phyloP scores from a whole-genome alignment of 2,797 vertebrate genomes.

The Protosalanx chinensis region DNA sequence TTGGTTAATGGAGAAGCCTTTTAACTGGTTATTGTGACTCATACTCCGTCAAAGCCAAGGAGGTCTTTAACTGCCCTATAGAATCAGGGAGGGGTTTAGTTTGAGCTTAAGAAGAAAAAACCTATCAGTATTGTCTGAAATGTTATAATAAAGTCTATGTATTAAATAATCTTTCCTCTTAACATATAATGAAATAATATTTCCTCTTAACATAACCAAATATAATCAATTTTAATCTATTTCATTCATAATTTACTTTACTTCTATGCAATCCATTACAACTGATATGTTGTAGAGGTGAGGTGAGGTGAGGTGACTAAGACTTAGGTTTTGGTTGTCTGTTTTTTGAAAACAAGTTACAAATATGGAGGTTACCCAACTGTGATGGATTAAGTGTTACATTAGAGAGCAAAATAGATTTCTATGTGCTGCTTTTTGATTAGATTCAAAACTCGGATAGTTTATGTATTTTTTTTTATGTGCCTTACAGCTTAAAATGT shows the following conservation, averaged over 20 bases:
- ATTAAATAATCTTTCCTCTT: conserved; percentile 26
- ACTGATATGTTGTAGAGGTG: background rate
- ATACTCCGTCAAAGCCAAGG: conserved; percentile 58
- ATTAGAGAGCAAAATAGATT: background rate
- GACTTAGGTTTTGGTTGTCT: conserved; percentile 3
- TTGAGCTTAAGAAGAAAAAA: conserved; percentile 47
- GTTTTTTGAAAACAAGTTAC: conserved; percentile 13
- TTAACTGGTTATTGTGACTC: conserved; percentile 77
- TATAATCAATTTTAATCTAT: conserved; percentile 3
- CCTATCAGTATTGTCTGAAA: conserved; percentile 17
- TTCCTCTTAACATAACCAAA: conserved; percentile 10
- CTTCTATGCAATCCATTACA: background rate
- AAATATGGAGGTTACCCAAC: conserved; percentile 38
- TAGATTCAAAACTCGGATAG: too few relatives aligned
- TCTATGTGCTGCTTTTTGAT: background rate
- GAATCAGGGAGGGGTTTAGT: conserved; percentile 74
- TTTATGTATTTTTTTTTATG: background rate
- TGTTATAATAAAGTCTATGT: conserved; percentile 27
- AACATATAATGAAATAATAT: background rate
- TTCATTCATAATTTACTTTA: conserved; percentile 2
- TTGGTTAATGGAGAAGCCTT: conserved; percentile 71
- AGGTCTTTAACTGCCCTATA: conserved; percentile 64
- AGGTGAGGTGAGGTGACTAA: conserved; percentile 3
- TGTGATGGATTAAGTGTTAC: conserved; percentile 31
- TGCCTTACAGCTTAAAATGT: background rate